Evolutionary conservation across 2,797 vertebrate genomes (phyloP).

Genomic region (Enteromius argenteus): DNA sequence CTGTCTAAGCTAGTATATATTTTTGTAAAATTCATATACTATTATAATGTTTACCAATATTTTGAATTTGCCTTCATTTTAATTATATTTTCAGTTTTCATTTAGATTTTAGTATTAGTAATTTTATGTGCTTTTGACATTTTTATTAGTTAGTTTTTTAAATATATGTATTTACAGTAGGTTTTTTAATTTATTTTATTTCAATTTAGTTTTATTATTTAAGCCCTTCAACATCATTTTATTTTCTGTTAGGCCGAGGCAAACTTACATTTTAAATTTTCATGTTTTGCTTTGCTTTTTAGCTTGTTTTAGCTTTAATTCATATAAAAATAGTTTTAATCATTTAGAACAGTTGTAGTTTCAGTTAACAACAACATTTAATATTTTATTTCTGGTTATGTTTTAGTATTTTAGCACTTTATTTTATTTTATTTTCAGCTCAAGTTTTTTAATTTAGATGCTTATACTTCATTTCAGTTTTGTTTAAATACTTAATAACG

Average conservation of each 20-base stretch:
- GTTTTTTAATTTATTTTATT: background rate
- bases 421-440: background rate
- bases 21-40: background rate
- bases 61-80: background rate
- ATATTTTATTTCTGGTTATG: background rate
- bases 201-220: background rate
- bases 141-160: background rate
- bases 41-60: background rate
- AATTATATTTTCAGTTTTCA: background rate
- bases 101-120: background rate
- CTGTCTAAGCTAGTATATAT: background rate
- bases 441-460: background rate
- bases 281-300: background rate
- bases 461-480: background rate
- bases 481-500: too few relatives aligned
- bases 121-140: background rate
- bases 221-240: background rate
- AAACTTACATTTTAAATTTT: background rate
- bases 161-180: background rate
- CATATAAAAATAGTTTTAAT: background rate
- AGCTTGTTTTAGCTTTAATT: background rate
- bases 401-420: background rate
- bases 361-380: background rate
- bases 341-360: background rate
- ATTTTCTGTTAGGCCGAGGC: background rate